phyloP scores from a whole-genome alignment of 2,888 invertebrate genomes.

The Sceliomorpha sp. region DNA sequence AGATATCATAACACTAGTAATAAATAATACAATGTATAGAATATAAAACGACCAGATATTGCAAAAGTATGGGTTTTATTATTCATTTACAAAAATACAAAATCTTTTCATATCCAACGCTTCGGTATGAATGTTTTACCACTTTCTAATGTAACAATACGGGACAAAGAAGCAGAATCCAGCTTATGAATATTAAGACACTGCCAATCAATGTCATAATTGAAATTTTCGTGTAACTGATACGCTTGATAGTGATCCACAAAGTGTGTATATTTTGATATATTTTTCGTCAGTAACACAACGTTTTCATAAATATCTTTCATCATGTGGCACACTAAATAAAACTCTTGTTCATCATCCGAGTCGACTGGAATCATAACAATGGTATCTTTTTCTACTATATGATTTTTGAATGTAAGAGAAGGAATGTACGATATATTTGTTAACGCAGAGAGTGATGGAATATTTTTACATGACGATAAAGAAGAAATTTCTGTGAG shows the following conservation, averaged over 20 bases:
- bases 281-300: not conserved
- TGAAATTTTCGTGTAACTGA: not conserved
- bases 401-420: conserved; percentile 4
- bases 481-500: conserved; percentile 9
- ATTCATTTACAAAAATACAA: not conserved
- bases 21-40: no score
- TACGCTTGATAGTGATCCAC: conserved; percentile 18
- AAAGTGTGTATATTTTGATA: conserved; percentile 7
- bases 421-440: not conserved
- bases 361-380: conserved; percentile 10
- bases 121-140: conserved; percentile 7
- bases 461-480: conserved; percentile 10
- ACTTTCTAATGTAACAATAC: not conserved
- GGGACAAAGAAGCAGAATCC: not conserved
- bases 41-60: no score
- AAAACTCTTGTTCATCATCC: conserved; percentile 10
- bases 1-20: no score
- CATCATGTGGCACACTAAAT: not conserved
- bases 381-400: conserved; percentile 3
- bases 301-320: conserved; percentile 3
- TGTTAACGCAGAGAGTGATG: not conserved
- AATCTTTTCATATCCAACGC: conserved; percentile 13
- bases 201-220: not conserved
- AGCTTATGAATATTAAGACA: not conserved
- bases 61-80: no score